Conservation (phyloP, 1,140 invertebrate genomes). For the Papilio dardanus region DNA sequence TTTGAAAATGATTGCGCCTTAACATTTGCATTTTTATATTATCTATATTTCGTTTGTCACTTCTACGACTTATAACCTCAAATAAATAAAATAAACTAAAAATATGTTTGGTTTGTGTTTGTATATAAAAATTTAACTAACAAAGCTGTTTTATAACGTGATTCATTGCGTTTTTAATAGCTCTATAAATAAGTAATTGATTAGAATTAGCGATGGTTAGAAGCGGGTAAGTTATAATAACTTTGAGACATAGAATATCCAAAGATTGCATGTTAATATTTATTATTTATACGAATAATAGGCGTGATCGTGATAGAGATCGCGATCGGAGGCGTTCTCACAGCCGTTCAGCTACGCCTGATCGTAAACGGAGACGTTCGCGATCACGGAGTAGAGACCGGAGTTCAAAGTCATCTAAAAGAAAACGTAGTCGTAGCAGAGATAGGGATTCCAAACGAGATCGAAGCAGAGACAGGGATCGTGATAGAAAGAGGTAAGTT, state of each 20-base stretch:
- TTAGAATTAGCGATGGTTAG: constrained; percentile 60
- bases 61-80: constrained; percentile 11
- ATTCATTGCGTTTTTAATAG: constrained; percentile 21
- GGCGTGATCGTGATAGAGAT: constrained; percentile 72
- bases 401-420: constrained; percentile 76
- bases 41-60: neutral
- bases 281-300: constrained; percentile 32
- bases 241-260: neutral
- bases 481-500: constrained; percentile 48
- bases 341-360: constrained; percentile 82
- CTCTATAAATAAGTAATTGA: neutral
- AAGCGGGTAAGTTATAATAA: constrained; percentile 64
- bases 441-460: constrained; percentile 80
- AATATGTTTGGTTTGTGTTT: constrained; percentile 19
- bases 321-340: constrained; percentile 76
- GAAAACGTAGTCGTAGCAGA: constrained; percentile 76
- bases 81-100: neutral
- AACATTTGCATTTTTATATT: constrained; percentile 2
- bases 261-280: neutral
- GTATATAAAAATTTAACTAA: neutral
- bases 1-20: neutral
- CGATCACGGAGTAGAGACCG: constrained; percentile 86
- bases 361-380: constrained; percentile 83
- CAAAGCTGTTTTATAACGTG: constrained; percentile 6
- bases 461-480: constrained; percentile 72